These are phyloP conservation scores for Chelonus insularis DNA, from an alignment of 1,140 invertebrate species.

Conservation along the genomic window DNA sequence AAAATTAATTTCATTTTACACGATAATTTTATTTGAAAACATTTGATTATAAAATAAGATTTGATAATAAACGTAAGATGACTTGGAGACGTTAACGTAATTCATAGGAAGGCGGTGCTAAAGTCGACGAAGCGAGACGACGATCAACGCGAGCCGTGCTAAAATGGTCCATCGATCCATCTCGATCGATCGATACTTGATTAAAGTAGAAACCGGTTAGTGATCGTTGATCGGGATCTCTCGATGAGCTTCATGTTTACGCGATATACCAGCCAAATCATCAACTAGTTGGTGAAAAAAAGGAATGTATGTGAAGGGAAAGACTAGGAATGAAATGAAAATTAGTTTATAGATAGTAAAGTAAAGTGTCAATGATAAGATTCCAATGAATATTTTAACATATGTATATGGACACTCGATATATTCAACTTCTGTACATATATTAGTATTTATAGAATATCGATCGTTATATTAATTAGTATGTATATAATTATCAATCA, in stretches of 20 bases:
- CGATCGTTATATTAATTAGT: not conserved
- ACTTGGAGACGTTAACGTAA: not conserved
- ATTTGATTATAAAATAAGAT: too few species aligned
- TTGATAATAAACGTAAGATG: not conserved
- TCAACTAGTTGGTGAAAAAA: not conserved
- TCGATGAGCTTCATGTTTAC: constrained; percentile 8
- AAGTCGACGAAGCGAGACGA: constrained; percentile 3
- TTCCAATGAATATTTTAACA: not conserved
- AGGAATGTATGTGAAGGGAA: not conserved
- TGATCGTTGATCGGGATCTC: constrained; percentile 4
- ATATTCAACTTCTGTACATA: not conserved
- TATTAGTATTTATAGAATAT: not conserved
- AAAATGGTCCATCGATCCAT: constrained; percentile 22
- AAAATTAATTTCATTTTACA: too few species aligned
- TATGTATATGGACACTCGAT: too few species aligned
- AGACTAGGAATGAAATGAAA: not conserved
- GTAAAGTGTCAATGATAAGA: constrained; percentile 1
- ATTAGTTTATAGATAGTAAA: not conserved
- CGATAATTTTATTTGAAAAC: too few species aligned
- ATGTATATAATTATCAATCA: not conserved
- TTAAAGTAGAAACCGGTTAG: constrained; percentile 18
- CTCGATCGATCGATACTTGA: constrained; percentile 19
- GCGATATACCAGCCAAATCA: not conserved
- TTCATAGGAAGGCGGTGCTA: constrained; percentile 12
- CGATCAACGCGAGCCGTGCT: not conserved